Conservation (phyloP, 2,888 invertebrate species). For the Ferrisia virgata region DNA sequence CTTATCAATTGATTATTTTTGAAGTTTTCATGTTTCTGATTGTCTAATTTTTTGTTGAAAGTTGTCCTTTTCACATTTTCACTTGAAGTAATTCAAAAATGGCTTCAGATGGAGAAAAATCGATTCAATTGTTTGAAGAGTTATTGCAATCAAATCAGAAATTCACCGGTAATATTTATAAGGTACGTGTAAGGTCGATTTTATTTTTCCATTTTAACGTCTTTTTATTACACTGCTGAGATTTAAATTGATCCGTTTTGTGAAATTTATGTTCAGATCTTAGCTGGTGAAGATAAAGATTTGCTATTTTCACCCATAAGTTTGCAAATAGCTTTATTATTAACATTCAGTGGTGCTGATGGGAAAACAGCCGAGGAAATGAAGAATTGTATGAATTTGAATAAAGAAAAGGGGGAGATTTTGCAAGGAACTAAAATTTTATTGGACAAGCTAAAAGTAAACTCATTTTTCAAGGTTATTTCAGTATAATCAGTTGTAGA, state of each 20-base stretch:
- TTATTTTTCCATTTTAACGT: neutral
- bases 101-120: neutral
- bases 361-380: constrained; percentile 49
- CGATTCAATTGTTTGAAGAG: neutral
- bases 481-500: too few species aligned
- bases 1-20: too few species aligned
- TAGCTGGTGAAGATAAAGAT: constrained; percentile 43
- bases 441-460: constrained; percentile 49
- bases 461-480: neutral
- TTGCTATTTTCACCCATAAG: constrained; percentile 57
- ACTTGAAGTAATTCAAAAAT: neutral
- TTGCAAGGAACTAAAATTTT: constrained; percentile 41
- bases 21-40: too few species aligned
- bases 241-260: too few species aligned
- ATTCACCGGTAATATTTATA: neutral
- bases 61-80: neutral
- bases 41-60: too few species aligned
- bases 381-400: constrained; percentile 46
- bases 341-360: constrained; percentile 50
- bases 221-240: too few species aligned
- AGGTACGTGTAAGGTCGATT: neutral
- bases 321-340: constrained; percentile 56
- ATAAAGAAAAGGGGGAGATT: constrained; percentile 45
- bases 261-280: neutral
- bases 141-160: neutral